Conservation (phyloP, 2,888 invertebrate genomes). For the Tortrix viridana region DNA sequence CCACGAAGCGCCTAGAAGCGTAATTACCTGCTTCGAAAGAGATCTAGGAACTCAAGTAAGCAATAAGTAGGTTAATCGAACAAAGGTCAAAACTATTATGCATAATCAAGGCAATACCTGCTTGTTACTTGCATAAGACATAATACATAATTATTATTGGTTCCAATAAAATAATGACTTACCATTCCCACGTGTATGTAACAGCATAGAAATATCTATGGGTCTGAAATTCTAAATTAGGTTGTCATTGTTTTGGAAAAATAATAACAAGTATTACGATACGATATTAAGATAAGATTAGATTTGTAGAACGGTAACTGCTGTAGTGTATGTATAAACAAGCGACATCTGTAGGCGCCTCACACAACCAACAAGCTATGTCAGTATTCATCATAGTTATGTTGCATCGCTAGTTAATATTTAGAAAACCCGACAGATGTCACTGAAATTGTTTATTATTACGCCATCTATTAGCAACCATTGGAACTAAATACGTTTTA, state of each 20-base stretch:
- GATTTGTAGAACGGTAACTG: too few relatives aligned
- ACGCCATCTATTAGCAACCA: slow-evolving; percentile 2
- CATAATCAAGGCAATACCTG: slow-evolving; percentile 19
- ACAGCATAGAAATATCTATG: neutral
- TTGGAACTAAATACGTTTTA: neutral
- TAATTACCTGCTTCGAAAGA: neutral
- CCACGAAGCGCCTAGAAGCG: slow-evolving; percentile 1
- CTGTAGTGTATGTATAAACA: too few relatives aligned
- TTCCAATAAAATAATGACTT: too few relatives aligned
- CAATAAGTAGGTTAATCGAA: slow-evolving; percentile 14
- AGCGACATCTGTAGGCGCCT: slow-evolving; percentile 10
- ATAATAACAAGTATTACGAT: slow-evolving; percentile 18
- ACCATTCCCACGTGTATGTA: too few relatives aligned
- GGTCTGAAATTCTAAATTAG: neutral
- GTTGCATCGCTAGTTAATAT: too few relatives aligned
- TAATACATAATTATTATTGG: too few relatives aligned
- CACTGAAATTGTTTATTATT: neutral
- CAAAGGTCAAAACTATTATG: slow-evolving; percentile 29
- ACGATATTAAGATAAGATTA: neutral
- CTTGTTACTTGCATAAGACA: neutral
- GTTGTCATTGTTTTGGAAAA: slow-evolving; percentile 6
- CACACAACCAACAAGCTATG: neutral
- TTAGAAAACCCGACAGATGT: too few relatives aligned
- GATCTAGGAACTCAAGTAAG: neutral
- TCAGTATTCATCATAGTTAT: too few relatives aligned